Conservation (phyloP, 1,140 invertebrate genomes). For the Hesperophylax magnus region DNA sequence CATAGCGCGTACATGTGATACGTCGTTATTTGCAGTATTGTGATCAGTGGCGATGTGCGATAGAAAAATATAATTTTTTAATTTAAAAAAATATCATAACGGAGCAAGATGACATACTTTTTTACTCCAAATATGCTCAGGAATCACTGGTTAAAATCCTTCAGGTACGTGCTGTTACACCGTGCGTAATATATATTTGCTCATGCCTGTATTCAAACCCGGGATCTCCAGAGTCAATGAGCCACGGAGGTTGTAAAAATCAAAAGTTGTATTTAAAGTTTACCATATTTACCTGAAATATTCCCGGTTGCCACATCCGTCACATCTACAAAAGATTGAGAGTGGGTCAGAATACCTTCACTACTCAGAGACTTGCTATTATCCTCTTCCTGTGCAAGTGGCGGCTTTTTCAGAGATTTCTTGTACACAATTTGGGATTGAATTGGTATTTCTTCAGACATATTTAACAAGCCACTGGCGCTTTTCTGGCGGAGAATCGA, state of each 20-base stretch:
- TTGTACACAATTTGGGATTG: constrained; percentile 6
- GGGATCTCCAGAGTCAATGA: too few relatives aligned
- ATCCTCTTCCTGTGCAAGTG: not conserved
- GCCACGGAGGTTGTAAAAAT: not conserved
- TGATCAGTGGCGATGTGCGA: too few relatives aligned
- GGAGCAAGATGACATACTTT: too few relatives aligned
- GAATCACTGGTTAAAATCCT: too few relatives aligned
- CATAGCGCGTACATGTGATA: too few relatives aligned
- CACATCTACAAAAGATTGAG: not conserved
- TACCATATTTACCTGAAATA: not conserved
- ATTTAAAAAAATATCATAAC: too few relatives aligned
- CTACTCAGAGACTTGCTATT: not conserved
- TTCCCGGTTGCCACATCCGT: not conserved
- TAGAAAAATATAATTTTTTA: too few relatives aligned
- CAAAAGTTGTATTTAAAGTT: not conserved
- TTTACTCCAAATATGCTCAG: too few relatives aligned
- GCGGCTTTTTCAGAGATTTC: not conserved
- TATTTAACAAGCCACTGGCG: not conserved
- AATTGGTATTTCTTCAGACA: not conserved
- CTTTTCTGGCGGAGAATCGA: not conserved
- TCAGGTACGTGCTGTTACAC: too few relatives aligned
- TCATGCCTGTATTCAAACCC: too few relatives aligned
- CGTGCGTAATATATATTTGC: too few relatives aligned
- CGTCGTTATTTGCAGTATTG: too few relatives aligned
- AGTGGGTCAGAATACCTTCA: not conserved